These are phyloP conservation scores for Acyrthosiphon pisum DNA, from an alignment of 1,140 invertebrate genomes.

Conservation along the genomic window DNA sequence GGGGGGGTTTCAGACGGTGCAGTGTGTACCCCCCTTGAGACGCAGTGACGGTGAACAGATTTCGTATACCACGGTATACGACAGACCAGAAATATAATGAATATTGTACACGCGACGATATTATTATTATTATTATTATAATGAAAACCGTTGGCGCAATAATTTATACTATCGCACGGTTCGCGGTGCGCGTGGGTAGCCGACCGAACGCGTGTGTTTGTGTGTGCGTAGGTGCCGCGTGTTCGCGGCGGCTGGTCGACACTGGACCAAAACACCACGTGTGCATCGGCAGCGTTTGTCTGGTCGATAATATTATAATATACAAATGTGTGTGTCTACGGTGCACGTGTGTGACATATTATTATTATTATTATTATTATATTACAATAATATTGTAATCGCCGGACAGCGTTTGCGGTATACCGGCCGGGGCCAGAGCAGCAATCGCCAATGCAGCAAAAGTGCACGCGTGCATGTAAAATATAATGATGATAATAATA, in stretches of 20 bases:
- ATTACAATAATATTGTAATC: neutral
- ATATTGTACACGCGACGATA: neutral
- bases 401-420: neutral
- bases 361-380: neutral
- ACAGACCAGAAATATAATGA: neutral
- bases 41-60: neutral
- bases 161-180: neutral
- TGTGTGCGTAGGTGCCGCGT: neutral
- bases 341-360: constrained; percentile 17
- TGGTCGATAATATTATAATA: neutral
- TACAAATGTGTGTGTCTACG: neutral
- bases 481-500: neutral
- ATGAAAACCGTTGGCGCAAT: neutral
- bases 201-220: neutral
- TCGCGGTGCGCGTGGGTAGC: neutral
- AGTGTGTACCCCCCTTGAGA: too few relatives aligned
- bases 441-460: neutral
- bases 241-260: neutral
- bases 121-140: neutral
- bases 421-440: too few relatives aligned
- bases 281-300: neutral
- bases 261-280: constrained; percentile 10
- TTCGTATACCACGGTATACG: neutral
- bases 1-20: too few relatives aligned
- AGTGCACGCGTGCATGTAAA: neutral